These are phyloP conservation scores for Grammomys dolichurus DNA, from an alignment of 2,113 vertebrate genomes.

Conservation along the genomic window DNA sequence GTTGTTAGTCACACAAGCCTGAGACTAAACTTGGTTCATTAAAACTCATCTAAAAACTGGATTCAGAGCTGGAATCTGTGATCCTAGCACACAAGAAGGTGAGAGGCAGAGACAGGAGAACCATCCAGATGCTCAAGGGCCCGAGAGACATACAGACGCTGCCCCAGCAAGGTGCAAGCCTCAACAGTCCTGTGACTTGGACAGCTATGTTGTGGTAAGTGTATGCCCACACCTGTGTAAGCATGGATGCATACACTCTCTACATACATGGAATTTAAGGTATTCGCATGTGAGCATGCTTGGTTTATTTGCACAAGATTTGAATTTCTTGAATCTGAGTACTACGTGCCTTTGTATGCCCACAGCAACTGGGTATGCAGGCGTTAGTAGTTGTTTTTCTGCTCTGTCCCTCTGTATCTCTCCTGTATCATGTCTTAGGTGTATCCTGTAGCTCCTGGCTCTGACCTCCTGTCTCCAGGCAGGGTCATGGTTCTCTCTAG, in stretches of 20 bases:
- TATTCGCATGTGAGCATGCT: rapidly evolving
- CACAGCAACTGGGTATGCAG: neutral
- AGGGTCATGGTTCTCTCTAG: rapidly evolving
- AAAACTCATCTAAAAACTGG: neutral
- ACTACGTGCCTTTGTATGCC: neutral
- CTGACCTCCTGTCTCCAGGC: neutral
- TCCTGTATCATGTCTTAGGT: neutral
- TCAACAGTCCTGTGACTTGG: neutral
- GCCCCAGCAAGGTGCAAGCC: neutral
- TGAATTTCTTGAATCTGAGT: neutral
- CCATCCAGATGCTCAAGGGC: neutral
- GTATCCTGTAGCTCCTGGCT: rapidly evolving
- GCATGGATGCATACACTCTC: neutral
- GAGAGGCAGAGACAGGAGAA: neutral
- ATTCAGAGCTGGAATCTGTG: neutral
- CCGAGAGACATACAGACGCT: neutral
- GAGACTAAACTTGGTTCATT: neutral
- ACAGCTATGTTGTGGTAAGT: neutral
- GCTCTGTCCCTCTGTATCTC: rapidly evolving
- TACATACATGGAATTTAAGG: neutral
- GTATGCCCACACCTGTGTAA: neutral
- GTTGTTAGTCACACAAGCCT: neutral
- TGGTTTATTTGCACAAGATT: neutral
- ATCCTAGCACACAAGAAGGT: neutral
- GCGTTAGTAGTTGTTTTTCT: neutral